These are phyloP conservation scores for Lepilemur septentrionalis DNA, from an alignment of 2,797 vertebrate species.

Conservation along the genomic window DNA sequence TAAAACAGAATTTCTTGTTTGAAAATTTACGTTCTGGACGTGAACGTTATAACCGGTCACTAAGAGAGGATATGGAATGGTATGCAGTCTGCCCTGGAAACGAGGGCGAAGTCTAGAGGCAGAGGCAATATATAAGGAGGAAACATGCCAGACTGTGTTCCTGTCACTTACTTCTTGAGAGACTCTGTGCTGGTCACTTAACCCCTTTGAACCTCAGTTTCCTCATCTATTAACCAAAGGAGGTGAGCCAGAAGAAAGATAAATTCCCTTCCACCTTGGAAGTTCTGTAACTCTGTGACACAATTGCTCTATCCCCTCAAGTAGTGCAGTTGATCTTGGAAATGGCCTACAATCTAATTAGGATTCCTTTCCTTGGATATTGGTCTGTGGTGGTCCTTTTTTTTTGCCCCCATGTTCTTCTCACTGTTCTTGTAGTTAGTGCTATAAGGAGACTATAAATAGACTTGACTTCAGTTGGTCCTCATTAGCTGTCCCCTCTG, in stretches of 20 bases:
- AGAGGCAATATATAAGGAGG: background rate
- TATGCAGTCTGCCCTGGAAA: slow-evolving; percentile 1
- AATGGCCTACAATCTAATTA: background rate
- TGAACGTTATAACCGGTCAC: background rate
- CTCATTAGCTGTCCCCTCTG: background rate
- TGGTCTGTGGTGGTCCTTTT: background rate
- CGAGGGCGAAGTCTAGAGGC: background rate
- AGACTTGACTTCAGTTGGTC: background rate
- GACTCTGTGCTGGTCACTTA: background rate
- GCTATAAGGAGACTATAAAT: background rate
- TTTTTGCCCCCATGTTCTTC: background rate
- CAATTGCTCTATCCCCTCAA: background rate
- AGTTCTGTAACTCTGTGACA: background rate
- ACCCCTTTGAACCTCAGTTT: background rate
- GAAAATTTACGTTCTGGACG: background rate
- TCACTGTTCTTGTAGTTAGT: background rate
- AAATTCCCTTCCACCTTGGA: background rate
- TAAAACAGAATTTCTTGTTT: slow-evolving; percentile 20
- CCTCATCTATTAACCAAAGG: background rate
- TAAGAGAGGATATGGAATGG: background rate
- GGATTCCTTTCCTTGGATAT: background rate
- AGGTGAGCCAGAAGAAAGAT: background rate
- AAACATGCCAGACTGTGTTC: background rate
- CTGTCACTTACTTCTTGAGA: background rate
- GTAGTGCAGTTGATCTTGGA: background rate